These are phyloP conservation scores for Bombylius discolor DNA, from an alignment of 2,888 invertebrate species.

Conservation along the genomic window DNA sequence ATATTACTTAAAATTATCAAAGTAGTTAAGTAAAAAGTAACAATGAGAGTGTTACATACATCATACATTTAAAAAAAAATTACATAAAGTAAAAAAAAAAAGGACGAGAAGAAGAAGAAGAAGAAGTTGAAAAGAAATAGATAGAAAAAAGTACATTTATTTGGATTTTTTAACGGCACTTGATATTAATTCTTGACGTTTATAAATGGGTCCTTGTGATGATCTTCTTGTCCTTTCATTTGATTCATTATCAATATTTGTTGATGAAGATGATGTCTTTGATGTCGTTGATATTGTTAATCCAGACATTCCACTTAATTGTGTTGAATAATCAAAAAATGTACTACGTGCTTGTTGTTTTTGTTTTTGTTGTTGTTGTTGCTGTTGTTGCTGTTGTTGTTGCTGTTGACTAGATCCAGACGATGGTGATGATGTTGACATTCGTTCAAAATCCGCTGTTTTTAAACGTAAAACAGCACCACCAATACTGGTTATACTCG, in stretches of 20 bases:
- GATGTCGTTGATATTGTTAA: background rate
- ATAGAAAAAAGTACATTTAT: background rate
- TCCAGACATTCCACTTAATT: slow-evolving; percentile 23
- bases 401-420: background rate
- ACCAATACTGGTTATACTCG: slow-evolving; percentile 52
- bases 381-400: slow-evolving; percentile 1
- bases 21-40: too few species aligned
- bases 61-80: too few species aligned
- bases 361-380: background rate
- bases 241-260: slow-evolving; percentile 8
- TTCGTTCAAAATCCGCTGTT: slow-evolving; percentile 52
- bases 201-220: slow-evolving; percentile 47
- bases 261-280: slow-evolving; percentile 12
- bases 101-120: too few species aligned
- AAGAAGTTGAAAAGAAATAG: too few species aligned
- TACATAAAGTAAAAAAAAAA: too few species aligned
- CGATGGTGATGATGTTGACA: slow-evolving; percentile 9
- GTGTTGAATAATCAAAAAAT: background rate
- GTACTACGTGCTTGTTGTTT: background rate
- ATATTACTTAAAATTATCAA: too few species aligned
- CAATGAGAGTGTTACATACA: too few species aligned
- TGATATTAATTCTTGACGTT: slow-evolving; percentile 67
- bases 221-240: slow-evolving; percentile 15
- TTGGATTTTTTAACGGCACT: slow-evolving; percentile 41
- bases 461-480: slow-evolving; percentile 51